Conservation (phyloP, 2,113 vertebrate genomes). For the Electrona antarctica region DNA sequence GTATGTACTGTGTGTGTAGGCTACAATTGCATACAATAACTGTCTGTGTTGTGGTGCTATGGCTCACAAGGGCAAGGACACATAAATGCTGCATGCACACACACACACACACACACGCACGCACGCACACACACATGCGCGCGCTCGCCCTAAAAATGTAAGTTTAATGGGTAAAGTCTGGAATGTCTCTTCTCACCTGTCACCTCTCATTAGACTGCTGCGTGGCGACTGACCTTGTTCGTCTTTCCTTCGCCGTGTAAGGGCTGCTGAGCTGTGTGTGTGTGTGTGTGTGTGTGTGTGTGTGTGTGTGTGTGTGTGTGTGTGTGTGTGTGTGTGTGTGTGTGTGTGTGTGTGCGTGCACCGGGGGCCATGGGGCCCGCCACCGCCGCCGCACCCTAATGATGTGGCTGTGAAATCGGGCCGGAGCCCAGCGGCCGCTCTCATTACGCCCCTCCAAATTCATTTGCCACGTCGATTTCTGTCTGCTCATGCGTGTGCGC, state of each 20-base stretch:
- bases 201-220: conserved; percentile 78
- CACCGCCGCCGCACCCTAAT: conserved; percentile 68
- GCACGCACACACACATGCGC: conserved; percentile 19
- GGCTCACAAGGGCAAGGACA: conserved; percentile 21
- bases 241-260: conserved; percentile 60
- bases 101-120: neutral
- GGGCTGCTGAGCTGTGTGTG: conserved; percentile 36
- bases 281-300: conserved; percentile 18
- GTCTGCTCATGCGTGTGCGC: conserved; percentile 74
- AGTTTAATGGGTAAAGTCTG: conserved; percentile 75
- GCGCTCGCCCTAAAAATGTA: conserved; percentile 62
- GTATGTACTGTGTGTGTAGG: neutral
- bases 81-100: neutral
- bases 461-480: conserved; percentile 79
- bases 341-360: conserved; percentile 33
- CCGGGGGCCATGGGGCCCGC: conserved; percentile 52
- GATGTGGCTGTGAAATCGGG: conserved; percentile 83
- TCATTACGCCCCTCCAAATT: conserved; percentile 83
- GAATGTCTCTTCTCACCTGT: conserved; percentile 79
- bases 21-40: conserved; percentile 4
- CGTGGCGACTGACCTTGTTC: conserved; percentile 76
- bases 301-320: neutral
- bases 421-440: conserved; percentile 72
- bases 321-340: conserved; percentile 39
- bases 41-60: conserved; percentile 13